phyloP scores from a whole-genome alignment of 2,113 vertebrate genomes.

The Nematolebias whitei region DNA sequence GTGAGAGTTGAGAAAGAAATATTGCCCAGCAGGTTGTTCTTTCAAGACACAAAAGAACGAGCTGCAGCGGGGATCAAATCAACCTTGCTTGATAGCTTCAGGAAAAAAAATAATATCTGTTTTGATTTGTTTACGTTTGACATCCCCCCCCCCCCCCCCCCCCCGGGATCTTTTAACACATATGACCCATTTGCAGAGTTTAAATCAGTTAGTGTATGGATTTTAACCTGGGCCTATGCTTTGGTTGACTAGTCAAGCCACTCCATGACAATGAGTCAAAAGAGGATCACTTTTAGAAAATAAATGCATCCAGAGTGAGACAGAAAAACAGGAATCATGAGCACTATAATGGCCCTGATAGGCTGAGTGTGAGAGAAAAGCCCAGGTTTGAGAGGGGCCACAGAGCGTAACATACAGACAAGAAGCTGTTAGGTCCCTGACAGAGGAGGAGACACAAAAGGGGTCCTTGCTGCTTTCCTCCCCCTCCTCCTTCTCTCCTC shows the following conservation, averaged over 20 bases:
- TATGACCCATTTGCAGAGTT: constrained; percentile 59
- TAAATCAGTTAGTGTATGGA: constrained; percentile 68
- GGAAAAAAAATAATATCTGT: constrained; percentile 41
- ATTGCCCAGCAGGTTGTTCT: constrained; percentile 53
- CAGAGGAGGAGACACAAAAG: constrained; percentile 75
- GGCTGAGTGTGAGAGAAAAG: constrained; percentile 74
- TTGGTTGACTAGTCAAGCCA: constrained; percentile 77
- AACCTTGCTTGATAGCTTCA: constrained; percentile 41
- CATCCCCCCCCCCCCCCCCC: constrained; percentile 58
- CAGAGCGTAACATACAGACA: constrained; percentile 79
- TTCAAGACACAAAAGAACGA: constrained; percentile 59
- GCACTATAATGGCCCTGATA: constrained; percentile 69
- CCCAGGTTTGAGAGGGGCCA: constrained; percentile 77
- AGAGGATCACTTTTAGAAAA: constrained; percentile 76
- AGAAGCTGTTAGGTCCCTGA: constrained; percentile 76
- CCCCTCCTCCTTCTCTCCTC: constrained; percentile 40
- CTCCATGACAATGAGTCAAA: constrained; percentile 78
- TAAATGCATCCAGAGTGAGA: constrained; percentile 80
- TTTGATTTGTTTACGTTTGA: constrained; percentile 64
- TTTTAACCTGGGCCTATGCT: constrained; percentile 63
- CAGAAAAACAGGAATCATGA: constrained; percentile 80
- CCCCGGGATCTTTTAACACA: constrained; percentile 63
- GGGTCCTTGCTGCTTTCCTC: constrained; percentile 50
- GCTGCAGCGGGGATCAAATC: constrained; percentile 39
- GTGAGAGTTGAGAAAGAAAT: constrained; percentile 62